These are phyloP conservation scores for Corythornis cristatus DNA, from an alignment of 2,113 vertebrate genomes.

Conservation along the genomic window DNA sequence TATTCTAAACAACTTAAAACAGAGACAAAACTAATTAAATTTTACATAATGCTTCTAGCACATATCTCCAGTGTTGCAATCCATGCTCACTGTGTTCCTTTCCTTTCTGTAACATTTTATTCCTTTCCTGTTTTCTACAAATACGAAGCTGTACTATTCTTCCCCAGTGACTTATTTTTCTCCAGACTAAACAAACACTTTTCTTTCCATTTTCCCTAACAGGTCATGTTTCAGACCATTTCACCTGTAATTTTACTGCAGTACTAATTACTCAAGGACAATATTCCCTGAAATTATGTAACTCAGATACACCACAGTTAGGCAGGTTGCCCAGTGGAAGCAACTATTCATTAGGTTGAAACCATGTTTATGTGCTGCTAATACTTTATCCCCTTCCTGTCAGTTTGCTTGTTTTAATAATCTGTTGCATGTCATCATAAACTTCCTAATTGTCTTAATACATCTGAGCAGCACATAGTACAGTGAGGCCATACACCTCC, in stretches of 20 bases:
- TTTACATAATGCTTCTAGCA: neutral
- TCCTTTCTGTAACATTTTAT: neutral
- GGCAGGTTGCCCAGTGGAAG: neutral
- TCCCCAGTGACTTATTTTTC: neutral
- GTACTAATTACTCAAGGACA: neutral
- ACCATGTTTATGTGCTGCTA: neutral
- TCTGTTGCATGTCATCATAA: neutral
- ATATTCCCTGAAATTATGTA: slow-evolving; percentile 10
- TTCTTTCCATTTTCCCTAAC: neutral
- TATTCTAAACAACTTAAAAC: neutral
- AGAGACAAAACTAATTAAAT: neutral
- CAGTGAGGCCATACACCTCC: neutral
- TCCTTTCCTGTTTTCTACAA: neutral
- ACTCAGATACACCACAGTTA: neutral
- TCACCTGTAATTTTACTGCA: neutral
- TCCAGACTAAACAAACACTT: neutral
- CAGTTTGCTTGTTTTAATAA: neutral
- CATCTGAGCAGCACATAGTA: neutral
- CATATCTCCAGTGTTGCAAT: neutral
- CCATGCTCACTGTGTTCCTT: neutral
- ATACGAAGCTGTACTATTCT: neutral
- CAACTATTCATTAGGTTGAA: neutral
- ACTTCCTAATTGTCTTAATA: neutral
- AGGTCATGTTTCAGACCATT: slow-evolving; percentile 21
- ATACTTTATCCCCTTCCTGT: neutral